phyloP scores from a whole-genome alignment of 2,797 vertebrate genomes.

The Enteromius argenteus region DNA sequence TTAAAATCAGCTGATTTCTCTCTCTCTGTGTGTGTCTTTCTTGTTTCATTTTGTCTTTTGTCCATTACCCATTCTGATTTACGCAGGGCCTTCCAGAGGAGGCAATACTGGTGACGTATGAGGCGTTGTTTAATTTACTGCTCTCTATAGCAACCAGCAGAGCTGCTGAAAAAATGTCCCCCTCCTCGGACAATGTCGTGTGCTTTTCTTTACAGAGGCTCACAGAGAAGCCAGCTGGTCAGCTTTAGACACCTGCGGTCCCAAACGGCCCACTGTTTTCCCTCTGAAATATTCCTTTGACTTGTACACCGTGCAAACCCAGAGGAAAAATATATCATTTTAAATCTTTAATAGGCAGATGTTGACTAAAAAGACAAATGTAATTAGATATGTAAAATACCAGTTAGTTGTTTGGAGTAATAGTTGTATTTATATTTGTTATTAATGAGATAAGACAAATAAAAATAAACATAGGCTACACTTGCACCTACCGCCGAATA shows the following conservation, averaged over 20 bases:
- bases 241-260: constrained; percentile 71
- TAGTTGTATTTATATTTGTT: neutral
- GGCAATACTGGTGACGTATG: constrained; percentile 76
- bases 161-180: constrained; percentile 90
- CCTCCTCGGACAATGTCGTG: constrained; percentile 89
- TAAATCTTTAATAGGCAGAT: neutral
- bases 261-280: constrained; percentile 63
- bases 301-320: constrained; percentile 10
- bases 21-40: constrained; percentile 68
- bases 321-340: neutral
- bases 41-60: constrained; percentile 70
- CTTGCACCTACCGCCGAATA: neutral
- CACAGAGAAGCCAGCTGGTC: constrained; percentile 77
- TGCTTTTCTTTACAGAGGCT: constrained; percentile 72
- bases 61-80: constrained; percentile 81
- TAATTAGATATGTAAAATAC: neutral
- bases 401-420: neutral
- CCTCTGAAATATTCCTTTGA: constrained; percentile 25
- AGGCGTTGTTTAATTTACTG: constrained; percentile 89
- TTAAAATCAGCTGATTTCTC: constrained; percentile 31
- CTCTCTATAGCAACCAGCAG: constrained; percentile 97
- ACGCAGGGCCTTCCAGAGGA: constrained; percentile 83
- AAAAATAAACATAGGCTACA: neutral
- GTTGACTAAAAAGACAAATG: neutral
- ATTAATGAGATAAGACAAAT: neutral